phyloP scores from a whole-genome alignment of 2,888 invertebrate species.

The Parochlus steinenii region DNA sequence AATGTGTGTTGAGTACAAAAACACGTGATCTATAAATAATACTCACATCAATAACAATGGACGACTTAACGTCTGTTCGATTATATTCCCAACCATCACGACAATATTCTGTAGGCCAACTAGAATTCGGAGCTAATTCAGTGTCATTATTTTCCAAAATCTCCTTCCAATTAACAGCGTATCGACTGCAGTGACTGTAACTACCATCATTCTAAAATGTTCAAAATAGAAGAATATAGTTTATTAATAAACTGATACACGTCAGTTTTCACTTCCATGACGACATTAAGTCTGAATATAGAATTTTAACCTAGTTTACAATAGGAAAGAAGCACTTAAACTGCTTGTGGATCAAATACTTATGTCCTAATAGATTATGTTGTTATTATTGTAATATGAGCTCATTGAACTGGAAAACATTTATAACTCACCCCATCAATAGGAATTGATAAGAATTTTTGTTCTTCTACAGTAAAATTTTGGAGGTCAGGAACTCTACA shows the following conservation, averaged over 20 bases:
- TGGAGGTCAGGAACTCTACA: conserved; percentile 55
- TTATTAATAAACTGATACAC: no score
- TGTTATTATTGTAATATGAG: not conserved
- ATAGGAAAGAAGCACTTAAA: no score
- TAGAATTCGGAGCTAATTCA: conserved; percentile 31
- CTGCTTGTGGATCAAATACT: no score
- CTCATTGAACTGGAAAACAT: conserved; percentile 8
- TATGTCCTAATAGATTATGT: no score
- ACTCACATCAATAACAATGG: conserved; percentile 70
- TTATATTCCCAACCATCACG: conserved; percentile 68
- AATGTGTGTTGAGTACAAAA: conserved; percentile 16
- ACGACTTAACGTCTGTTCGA: conserved; percentile 48
- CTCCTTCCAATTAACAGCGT: conserved; percentile 53
- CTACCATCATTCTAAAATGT: no score
- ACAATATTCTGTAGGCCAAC: conserved; percentile 52
- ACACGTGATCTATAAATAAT: conserved; percentile 4
- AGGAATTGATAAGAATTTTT: conserved; percentile 51
- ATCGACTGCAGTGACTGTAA: conserved; percentile 55
- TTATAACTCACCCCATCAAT: conserved; percentile 30
- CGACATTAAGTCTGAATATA: no score
- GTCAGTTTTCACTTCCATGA: no score
- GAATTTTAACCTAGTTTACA: no score
- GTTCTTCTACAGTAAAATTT: conserved; percentile 35
- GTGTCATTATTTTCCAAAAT: conserved; percentile 28
- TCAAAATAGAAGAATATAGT: no score